Conservation (phyloP, 1,140 invertebrate species). For the Sinella curviseta region DNA sequence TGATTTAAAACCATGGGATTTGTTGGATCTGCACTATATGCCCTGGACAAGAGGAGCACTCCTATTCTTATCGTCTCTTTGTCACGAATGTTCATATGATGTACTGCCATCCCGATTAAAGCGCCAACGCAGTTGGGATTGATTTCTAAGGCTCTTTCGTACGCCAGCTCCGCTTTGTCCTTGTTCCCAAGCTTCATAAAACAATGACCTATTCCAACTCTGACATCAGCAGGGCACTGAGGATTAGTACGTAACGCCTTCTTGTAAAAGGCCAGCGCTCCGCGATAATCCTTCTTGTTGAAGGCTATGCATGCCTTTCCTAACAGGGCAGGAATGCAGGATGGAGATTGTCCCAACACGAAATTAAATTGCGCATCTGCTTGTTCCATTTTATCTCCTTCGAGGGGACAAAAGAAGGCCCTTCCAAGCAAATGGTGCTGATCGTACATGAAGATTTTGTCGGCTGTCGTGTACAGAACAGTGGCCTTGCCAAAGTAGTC, state of each 20-base stretch:
- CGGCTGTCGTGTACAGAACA: constrained; percentile 92
- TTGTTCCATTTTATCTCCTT: constrained; percentile 99
- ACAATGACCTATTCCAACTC: constrained; percentile 90
- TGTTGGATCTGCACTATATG: constrained; percentile 96
- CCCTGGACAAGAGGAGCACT: constrained; percentile 93
- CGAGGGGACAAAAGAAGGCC: constrained; percentile 95
- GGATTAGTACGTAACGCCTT: constrained; percentile 94
- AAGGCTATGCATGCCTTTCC: constrained; percentile 98
- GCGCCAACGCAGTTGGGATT: constrained; percentile 95
- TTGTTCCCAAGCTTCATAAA: constrained; percentile 95
- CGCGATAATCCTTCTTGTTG: constrained; percentile 89
- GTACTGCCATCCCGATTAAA: constrained; percentile 88
- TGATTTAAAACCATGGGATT: constrained; percentile 99
- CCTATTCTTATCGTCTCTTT: constrained; percentile 89
- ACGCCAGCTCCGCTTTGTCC: constrained; percentile 94
- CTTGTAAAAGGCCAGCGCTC: constrained; percentile 95
- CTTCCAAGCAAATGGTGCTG: constrained; percentile 96
- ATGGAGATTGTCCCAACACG: constrained; percentile 91
- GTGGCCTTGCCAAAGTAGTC: constrained; percentile 97
- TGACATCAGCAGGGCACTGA: constrained; percentile 88
- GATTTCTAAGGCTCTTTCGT: constrained; percentile 89
- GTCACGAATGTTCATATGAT: constrained; percentile 90
- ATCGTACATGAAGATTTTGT: constrained; percentile 99
- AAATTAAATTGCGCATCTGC: constrained; percentile 99
- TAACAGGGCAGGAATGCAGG: constrained; percentile 92